These are phyloP conservation scores for Isurus oxyrinchus DNA, from an alignment of 2,113 vertebrate species.

Conservation along the genomic window DNA sequence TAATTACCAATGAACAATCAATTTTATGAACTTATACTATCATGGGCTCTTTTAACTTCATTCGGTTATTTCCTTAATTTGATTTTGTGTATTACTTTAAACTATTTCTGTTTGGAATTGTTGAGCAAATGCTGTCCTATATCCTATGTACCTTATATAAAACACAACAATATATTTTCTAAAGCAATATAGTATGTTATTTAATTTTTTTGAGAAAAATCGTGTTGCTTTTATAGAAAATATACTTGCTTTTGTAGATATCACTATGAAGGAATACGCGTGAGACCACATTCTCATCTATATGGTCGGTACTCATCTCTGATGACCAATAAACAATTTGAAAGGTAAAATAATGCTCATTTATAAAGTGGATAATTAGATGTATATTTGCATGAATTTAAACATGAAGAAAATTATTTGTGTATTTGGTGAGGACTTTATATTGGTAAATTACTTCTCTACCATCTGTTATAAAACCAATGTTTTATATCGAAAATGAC, in stretches of 20 bases:
- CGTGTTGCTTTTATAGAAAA: neutral
- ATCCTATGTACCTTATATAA: neutral
- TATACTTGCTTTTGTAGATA: conserved; percentile 46
- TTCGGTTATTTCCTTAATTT: neutral
- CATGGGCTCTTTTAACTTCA: neutral
- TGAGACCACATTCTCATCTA: conserved; percentile 55
- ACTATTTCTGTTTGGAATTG: neutral
- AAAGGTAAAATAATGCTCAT: conserved; percentile 47
- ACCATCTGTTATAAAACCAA: no score
- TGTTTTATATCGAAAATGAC: no score
- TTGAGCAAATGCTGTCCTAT: neutral
- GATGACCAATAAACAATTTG: conserved; percentile 44
- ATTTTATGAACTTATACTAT: neutral
- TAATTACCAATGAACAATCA: neutral
- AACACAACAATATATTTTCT: neutral
- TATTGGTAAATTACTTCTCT: neutral
- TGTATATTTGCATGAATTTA: neutral
- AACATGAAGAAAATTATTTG: neutral
- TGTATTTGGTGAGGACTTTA: neutral
- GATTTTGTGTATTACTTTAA: neutral
- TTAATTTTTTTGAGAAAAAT: neutral
- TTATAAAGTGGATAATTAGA: neutral
- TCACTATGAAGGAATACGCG: conserved; percentile 55
- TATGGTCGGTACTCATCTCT: conserved; percentile 53
- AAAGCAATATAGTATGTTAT: neutral